A percentile compares a stretch with the other conserved stretches of the same genome.
phyloP scores from a whole-genome alignment of 92 coral and sea anemone species.

The Heliopora coerulea region DNA sequence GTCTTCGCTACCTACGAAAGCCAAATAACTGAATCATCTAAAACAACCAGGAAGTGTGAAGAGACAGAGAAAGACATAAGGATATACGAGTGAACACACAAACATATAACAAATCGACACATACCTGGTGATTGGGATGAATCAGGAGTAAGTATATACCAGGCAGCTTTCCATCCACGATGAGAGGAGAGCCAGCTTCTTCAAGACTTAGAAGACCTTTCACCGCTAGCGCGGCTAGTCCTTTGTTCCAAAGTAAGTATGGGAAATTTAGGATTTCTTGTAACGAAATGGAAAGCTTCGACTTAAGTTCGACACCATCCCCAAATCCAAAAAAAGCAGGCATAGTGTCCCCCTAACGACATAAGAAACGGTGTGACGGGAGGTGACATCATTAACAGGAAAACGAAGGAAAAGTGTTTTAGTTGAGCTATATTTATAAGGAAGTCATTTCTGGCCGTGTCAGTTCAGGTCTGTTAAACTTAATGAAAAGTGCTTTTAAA shows the following conservation, averaged over 20 bases:
- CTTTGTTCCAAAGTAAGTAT: constrained; percentile 56
- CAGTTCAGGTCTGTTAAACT: no score
- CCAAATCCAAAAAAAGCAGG: background rate
- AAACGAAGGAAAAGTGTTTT: no score
- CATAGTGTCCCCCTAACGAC: background rate
- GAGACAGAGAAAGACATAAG: no score
- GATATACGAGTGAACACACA: background rate
- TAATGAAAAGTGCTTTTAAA: no score
- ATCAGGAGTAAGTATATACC: constrained; percentile 74
- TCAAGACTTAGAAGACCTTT: constrained; percentile 63
- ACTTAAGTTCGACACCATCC: constrained; percentile 13
- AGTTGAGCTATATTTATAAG: no score
- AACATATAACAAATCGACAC: background rate
- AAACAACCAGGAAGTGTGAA: no score
- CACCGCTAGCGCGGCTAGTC: constrained; percentile 55
- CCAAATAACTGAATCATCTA: no score
- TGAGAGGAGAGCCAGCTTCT: constrained; percentile 54
- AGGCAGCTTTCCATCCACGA: constrained; percentile 60
- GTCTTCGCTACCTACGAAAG: no score
- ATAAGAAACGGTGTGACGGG: no score
- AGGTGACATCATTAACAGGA: no score
- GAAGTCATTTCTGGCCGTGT: no score
- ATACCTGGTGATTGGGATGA: constrained; percentile 68
- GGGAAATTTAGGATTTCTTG: constrained; percentile 77
- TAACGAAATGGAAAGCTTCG: constrained; percentile 60